phyloP scores from a whole-genome alignment of 1,140 invertebrate species.

The Neodiprion fabricii region DNA sequence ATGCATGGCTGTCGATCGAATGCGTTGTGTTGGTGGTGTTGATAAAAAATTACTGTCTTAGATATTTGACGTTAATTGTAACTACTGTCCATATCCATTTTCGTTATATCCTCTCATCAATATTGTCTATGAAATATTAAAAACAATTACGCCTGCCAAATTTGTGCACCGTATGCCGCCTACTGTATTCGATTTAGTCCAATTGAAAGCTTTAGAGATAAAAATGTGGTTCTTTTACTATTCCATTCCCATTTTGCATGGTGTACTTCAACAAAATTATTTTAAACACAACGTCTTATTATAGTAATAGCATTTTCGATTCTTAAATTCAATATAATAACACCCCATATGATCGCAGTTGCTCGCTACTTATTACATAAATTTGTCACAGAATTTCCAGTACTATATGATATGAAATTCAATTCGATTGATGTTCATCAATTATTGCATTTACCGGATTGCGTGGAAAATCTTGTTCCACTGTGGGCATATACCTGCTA shows the following conservation, averaged over 20 bases:
- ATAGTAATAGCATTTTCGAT: constrained; percentile 20
- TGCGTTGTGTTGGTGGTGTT: constrained; percentile 28
- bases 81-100: constrained; percentile 4
- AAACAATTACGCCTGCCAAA: constrained; percentile 22
- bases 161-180: constrained; percentile 26
- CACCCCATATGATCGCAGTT: constrained; percentile 10
- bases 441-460: constrained; percentile 26
- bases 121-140: constrained; percentile 19
- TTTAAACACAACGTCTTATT: constrained; percentile 29
- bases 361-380: constrained; percentile 21
- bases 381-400: constrained; percentile 25
- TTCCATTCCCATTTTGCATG: constrained; percentile 27
- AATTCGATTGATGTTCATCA: constrained; percentile 26
- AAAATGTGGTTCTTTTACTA: constrained; percentile 30
- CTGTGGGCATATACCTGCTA: constrained; percentile 31
- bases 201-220: constrained; percentile 16
- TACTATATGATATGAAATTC: constrained; percentile 17
- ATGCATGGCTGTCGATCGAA: constrained; percentile 11
- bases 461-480: constrained; percentile 26
- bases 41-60: constrained; percentile 31
- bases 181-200: constrained; percentile 12
- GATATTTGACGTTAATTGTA: constrained; percentile 14
- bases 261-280: constrained; percentile 27
- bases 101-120: constrained; percentile 18
- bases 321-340: constrained; percentile 20